Percentiles rank a stretch among this genome's conserved stretches.
Evolutionary conservation across 1,140 invertebrate genomes (phyloP).

Genomic region (Drosophila albomicans): DNA sequence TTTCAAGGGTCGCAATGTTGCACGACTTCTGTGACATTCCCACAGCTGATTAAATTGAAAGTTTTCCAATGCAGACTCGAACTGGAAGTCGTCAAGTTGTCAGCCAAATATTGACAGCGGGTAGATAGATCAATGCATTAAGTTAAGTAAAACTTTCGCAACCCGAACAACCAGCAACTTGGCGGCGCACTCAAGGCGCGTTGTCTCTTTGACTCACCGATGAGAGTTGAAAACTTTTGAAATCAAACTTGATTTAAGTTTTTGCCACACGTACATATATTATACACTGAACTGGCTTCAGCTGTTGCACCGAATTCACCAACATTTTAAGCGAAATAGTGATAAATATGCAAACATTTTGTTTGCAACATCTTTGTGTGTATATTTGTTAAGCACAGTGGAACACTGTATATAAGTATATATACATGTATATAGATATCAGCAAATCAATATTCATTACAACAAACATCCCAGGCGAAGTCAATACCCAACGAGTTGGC

Average conservation of each 20-base stretch:
- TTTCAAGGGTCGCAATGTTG: conserved; percentile 16
- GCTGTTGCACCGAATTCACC: conserved; percentile 18
- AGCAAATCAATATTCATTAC: conserved; percentile 79
- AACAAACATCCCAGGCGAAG: conserved; percentile 14
- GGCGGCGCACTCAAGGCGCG: conserved; percentile 7
- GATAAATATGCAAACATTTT: conserved; percentile 66
- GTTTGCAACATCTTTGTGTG: conserved; percentile 35
- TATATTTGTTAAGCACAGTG: conserved; percentile 43
- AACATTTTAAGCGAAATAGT: conserved; percentile 19
- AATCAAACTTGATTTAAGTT: conserved; percentile 78
- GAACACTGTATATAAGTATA: neutral
- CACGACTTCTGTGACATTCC: conserved; percentile 52
- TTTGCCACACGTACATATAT: conserved; percentile 10
- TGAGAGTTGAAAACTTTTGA: conserved; percentile 67
- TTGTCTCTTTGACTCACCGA: conserved; percentile 59
- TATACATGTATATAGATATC: conserved; percentile 12
- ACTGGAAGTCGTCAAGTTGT: conserved; percentile 56
- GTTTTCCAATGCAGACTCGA: conserved; percentile 45
- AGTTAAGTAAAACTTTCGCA: conserved; percentile 58
- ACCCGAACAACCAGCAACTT: conserved; percentile 32
- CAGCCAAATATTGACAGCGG: conserved; percentile 72
- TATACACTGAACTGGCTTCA: conserved; percentile 1
- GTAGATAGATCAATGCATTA: conserved; percentile 76
- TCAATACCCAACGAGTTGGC: conserved; percentile 7
- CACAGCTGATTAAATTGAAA: conserved; percentile 75